These are phyloP conservation scores for Willisornis vidua DNA, from an alignment of 2,113 vertebrate genomes.

Conservation along the genomic window DNA sequence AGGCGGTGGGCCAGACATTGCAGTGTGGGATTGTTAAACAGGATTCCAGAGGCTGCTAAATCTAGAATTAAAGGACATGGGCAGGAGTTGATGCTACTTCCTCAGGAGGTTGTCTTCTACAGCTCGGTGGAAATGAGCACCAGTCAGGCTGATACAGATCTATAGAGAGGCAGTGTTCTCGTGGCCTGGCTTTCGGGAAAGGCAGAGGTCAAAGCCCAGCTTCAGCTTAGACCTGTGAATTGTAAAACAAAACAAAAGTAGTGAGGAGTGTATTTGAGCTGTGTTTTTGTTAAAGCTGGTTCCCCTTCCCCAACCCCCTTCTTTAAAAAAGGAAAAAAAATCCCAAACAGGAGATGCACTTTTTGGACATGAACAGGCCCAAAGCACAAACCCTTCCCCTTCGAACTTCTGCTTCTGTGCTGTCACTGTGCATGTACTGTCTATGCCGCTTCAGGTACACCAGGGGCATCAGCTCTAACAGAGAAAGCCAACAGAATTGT, in stretches of 20 bases:
- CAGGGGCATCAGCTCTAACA: background rate
- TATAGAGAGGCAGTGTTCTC: background rate
- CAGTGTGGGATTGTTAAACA: rapidly evolving
- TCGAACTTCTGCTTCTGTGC: background rate
- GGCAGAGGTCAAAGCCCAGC: background rate
- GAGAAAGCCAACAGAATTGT: background rate
- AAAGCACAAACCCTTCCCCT: background rate
- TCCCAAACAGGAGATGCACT: background rate
- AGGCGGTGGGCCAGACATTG: rapidly evolving
- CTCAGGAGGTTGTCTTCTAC: background rate
- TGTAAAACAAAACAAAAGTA: background rate
- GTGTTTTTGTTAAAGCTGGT: background rate
- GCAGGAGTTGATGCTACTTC: background rate
- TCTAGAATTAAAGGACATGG: background rate
- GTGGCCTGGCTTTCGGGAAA: background rate
- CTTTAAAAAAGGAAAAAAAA: background rate
- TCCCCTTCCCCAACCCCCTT: rapidly evolving
- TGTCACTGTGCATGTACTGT: background rate
- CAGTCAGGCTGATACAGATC: background rate
- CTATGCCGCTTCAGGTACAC: background rate
- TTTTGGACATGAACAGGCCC: background rate
- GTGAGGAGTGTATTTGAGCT: background rate
- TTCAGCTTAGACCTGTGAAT: background rate
- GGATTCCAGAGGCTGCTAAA: background rate
- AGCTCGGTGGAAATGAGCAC: background rate